Conservation (phyloP, 2,888 invertebrate species). For the Amblyjoppa fuscipennis region DNA sequence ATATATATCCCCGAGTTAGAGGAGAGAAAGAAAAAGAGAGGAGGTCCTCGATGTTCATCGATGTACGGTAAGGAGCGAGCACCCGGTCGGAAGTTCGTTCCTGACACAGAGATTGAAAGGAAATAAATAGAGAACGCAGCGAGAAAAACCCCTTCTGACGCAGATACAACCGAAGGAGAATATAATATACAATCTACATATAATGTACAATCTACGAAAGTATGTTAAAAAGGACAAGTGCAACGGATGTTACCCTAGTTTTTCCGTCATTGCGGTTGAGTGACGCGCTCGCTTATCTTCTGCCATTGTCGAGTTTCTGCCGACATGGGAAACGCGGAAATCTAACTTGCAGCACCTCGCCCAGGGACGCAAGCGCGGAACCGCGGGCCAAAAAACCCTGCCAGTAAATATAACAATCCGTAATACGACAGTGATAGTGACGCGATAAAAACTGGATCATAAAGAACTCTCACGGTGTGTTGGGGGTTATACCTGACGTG, state of each 20-base stretch:
- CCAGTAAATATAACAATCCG: background rate
- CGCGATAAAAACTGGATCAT: conserved; percentile 51
- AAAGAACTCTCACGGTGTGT: conserved; percentile 20
- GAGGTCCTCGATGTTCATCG: conserved; percentile 46
- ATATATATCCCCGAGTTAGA: conserved; percentile 33
- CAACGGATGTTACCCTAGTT: background rate
- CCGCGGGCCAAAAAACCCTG: too few relatives aligned
- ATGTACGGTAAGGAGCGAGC: conserved; percentile 14
- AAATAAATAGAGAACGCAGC: conserved; percentile 1
- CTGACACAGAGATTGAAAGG: background rate
- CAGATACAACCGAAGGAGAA: background rate
- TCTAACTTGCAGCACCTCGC: too few relatives aligned
- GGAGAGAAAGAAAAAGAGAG: conserved; percentile 11
- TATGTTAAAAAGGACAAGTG: background rate
- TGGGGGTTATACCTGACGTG: conserved; percentile 55
- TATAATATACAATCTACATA: background rate
- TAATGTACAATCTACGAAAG: background rate
- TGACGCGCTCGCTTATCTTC: background rate
- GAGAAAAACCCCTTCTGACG: background rate
- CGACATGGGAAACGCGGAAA: background rate
- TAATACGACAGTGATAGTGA: conserved; percentile 55
- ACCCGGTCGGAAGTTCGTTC: background rate
- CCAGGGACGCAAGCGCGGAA: too few relatives aligned
- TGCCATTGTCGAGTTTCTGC: background rate
- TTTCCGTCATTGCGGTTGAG: background rate